Conservation (phyloP, 1,140 invertebrate species). For the Matsumurasca onukii region DNA sequence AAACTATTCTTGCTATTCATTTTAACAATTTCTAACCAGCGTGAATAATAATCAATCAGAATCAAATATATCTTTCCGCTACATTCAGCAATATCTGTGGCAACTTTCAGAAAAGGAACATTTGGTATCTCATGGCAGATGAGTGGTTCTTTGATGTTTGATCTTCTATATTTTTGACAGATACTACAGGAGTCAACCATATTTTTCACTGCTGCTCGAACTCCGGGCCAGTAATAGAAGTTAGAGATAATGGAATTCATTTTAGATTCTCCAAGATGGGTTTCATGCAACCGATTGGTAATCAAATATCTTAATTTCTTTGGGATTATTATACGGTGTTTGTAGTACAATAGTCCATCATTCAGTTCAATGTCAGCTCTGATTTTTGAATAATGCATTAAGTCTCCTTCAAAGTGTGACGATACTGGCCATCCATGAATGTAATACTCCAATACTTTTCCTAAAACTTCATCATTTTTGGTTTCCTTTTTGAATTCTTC, state of each 20-base stretch:
- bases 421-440: neutral
- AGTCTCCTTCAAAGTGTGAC: neutral
- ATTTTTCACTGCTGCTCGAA: neutral
- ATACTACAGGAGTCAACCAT: neutral
- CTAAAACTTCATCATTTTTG: neutral
- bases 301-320: too few species aligned
- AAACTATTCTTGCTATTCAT: too few species aligned
- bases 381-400: neutral
- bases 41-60: too few species aligned
- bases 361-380: too few species aligned
- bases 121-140: slow-evolving; percentile 23
- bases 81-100: slow-evolving; percentile 34
- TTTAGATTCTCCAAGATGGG: too few species aligned
- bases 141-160: neutral
- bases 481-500: slow-evolving; percentile 1
- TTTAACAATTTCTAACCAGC: slow-evolving; percentile 37
- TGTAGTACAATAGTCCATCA: too few species aligned
- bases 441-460: neutral
- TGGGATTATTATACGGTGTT: too few species aligned
- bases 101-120: too few species aligned
- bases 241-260: too few species aligned
- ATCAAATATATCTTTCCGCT: slow-evolving; percentile 30
- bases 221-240: too few species aligned
- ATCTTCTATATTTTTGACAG: slow-evolving; percentile 2
- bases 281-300: too few species aligned